phyloP scores from a whole-genome alignment of 2,113 vertebrate species.

The Shinisaurus crocodilurus region DNA sequence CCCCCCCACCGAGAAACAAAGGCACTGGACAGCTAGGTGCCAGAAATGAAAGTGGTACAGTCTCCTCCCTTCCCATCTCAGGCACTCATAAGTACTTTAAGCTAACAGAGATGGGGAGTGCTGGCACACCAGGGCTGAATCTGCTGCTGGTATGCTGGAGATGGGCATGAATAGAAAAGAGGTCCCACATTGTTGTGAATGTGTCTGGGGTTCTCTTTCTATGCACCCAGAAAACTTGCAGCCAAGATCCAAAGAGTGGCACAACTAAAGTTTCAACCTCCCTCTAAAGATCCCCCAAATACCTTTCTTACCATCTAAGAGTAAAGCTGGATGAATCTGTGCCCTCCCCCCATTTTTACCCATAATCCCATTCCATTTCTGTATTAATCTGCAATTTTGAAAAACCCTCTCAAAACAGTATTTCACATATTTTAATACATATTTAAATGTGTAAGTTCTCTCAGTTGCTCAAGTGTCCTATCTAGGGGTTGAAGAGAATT shows the following conservation, averaged over 20 bases:
- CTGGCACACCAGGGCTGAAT: too few relatives aligned
- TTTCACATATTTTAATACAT: background rate
- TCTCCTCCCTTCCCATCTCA: too few relatives aligned
- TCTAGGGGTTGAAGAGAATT: background rate
- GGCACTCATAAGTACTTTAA: too few relatives aligned
- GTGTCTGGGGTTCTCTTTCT: too few relatives aligned
- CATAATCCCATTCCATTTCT: background rate
- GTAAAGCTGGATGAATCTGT: too few relatives aligned
- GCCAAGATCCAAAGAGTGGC: background rate
- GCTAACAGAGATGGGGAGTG: too few relatives aligned
- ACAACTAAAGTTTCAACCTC: background rate
- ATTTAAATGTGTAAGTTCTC: background rate
- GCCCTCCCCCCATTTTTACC: background rate
- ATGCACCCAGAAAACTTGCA: background rate
- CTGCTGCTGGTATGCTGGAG: too few relatives aligned
- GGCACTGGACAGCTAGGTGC: background rate
- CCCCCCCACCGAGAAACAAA: too few relatives aligned
- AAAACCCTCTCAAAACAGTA: background rate
- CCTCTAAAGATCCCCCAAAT: background rate
- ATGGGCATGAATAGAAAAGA: background rate
- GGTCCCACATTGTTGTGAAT: too few relatives aligned
- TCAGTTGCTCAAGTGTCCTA: background rate
- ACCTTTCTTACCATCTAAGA: background rate
- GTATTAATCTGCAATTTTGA: background rate
- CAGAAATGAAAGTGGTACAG: too few relatives aligned